phyloP scores from a whole-genome alignment of 2,888 invertebrate genomes.

The Caenorhabditis sp. region DNA sequence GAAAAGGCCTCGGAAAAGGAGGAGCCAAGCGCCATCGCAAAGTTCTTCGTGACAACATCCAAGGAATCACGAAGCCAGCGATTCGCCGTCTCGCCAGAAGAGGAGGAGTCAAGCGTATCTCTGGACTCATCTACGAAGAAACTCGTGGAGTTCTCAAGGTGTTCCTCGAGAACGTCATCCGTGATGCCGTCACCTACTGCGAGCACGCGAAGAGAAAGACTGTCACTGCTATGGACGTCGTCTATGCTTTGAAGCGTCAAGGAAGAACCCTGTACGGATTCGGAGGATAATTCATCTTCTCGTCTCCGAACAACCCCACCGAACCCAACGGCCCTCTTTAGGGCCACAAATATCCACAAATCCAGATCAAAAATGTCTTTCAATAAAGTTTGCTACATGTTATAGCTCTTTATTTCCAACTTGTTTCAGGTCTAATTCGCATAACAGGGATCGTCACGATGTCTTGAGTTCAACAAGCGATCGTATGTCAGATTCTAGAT shows the following conservation, averaged over 20 bases:
- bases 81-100: constrained; percentile 85
- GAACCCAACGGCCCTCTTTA: constrained; percentile 73
- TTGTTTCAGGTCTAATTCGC: too few species aligned
- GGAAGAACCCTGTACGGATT: constrained; percentile 90
- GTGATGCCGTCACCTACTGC: constrained; percentile 91
- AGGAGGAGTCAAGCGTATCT: constrained; percentile 84
- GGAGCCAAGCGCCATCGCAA: constrained; percentile 89
- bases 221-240: constrained; percentile 92
- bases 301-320: too few species aligned
- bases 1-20: constrained; percentile 90
- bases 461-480: too few species aligned
- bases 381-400: too few species aligned
- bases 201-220: constrained; percentile 93
- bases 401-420: too few species aligned
- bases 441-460: too few species aligned
- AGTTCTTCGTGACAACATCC: constrained; percentile 79
- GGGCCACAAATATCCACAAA: constrained; percentile 58
- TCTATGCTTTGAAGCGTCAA: constrained; percentile 91
- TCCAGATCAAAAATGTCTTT: too few species aligned
- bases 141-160: constrained; percentile 85
- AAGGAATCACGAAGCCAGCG: constrained; percentile 79
- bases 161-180: constrained; percentile 90
- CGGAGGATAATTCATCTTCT: constrained; percentile 78
- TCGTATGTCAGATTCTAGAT: too few species aligned
- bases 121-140: constrained; percentile 75